These are phyloP conservation scores for Drosophila pallidifrons DNA, from an alignment of 1,140 invertebrate species.

Conservation along the genomic window DNA sequence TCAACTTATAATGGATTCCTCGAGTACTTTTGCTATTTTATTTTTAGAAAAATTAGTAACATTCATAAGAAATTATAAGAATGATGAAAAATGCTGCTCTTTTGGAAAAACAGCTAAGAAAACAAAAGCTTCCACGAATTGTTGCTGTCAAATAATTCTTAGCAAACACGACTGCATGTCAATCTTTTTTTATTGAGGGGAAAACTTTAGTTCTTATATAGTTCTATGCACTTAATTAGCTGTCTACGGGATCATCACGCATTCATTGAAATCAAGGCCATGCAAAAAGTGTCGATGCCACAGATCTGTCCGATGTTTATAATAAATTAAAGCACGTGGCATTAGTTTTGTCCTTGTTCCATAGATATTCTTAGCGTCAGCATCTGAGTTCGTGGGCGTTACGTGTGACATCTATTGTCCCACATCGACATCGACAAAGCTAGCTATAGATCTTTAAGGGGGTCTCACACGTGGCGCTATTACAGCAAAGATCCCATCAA, in stretches of 20 bases:
- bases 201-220: no score
- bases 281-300: constrained; percentile 21
- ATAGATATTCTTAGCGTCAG: constrained; percentile 34
- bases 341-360: constrained; percentile 49
- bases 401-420: constrained; percentile 31
- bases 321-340: constrained; percentile 66
- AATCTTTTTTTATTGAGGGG: not conserved
- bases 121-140: no score
- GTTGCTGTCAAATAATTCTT: no score
- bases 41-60: no score
- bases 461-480: constrained; percentile 48
- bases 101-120: no score
- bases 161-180: no score
- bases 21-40: no score
- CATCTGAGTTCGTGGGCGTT: constrained; percentile 45
- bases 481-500: constrained; percentile 21
- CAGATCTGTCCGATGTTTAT: constrained; percentile 30
- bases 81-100: no score
- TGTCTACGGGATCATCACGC: not conserved
- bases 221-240: no score
- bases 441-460: not conserved
- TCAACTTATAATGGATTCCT: no score
- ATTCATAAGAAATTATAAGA: no score
- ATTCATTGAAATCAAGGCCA: constrained; percentile 4
- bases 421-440: not conserved